phyloP scores from a whole-genome alignment of 2,113 vertebrate species.

The Etheostoma spectabile region DNA sequence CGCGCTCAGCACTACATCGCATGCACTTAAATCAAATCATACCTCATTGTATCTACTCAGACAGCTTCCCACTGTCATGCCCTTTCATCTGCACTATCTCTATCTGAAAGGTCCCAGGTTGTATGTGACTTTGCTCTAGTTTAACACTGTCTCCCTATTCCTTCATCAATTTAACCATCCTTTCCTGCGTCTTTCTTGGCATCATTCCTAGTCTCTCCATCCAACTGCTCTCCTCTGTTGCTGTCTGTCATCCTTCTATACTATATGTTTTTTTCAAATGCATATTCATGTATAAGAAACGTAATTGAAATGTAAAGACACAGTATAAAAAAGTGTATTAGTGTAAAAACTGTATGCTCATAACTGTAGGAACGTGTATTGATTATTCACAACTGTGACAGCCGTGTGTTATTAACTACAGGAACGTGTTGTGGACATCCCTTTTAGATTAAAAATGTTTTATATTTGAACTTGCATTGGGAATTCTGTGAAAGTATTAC shows the following conservation, averaged over 20 bases:
- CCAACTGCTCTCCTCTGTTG: not conserved
- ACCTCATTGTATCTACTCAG: conserved; percentile 35
- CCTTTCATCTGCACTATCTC: conserved; percentile 57
- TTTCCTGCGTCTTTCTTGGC: not conserved
- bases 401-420: conserved; percentile 22
- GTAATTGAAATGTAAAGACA: conserved; percentile 3
- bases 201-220: not conserved
- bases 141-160: not conserved
- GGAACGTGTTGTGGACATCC: conserved; percentile 14
- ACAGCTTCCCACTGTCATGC: conserved; percentile 12
- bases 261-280: not conserved
- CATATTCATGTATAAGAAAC: conserved; percentile 4
- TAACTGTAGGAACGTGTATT: conserved; percentile 21
- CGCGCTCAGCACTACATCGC: not conserved
- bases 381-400: conserved; percentile 17
- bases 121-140: conserved; percentile 11
- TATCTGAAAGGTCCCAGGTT: conserved; percentile 13
- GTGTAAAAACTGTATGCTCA: conserved; percentile 10
- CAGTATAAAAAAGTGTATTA: not conserved
- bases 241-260: not conserved
- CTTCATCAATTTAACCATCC: not conserved
- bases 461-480: not conserved
- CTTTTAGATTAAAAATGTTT: conserved; percentile 7
- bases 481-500: not conserved
- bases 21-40: conserved; percentile 38